phyloP scores from a whole-genome alignment of 1,140 invertebrate genomes.

The Cherax quadricarinatus region DNA sequence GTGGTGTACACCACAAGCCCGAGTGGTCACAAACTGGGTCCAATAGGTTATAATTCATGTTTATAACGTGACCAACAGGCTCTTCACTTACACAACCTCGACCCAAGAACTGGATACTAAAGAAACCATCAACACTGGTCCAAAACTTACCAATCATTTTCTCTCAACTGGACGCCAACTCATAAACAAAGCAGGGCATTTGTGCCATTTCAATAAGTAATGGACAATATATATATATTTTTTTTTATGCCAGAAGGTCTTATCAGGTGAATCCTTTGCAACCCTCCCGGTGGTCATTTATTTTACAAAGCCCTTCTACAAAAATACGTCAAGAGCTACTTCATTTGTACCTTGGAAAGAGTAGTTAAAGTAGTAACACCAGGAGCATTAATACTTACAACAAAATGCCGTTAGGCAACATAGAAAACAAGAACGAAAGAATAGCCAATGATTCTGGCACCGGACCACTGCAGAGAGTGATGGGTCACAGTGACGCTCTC shows the following conservation, averaged over 20 bases:
- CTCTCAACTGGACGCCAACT: constrained; percentile 69
- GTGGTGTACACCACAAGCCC: neutral
- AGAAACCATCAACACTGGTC: constrained; percentile 10
- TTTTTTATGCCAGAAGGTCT: constrained; percentile 6
- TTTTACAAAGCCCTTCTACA: constrained; percentile 67
- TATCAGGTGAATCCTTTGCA: neutral
- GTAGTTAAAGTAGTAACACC: constrained; percentile 68
- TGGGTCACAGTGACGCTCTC: neutral
- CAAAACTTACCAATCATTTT: constrained; percentile 34
- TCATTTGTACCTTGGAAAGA: constrained; percentile 68
- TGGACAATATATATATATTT: constrained; percentile 29
- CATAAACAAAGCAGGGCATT: constrained; percentile 51
- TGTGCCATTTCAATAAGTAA: constrained; percentile 33
- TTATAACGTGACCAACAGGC: neutral
- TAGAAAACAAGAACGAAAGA: constrained; percentile 45
- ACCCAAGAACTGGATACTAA: neutral
- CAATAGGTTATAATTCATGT: neutral
- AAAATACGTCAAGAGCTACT: constrained; percentile 67
- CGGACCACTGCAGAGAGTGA: neutral
- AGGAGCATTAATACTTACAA: constrained; percentile 66
- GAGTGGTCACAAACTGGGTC: neutral
- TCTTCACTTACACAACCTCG: neutral
- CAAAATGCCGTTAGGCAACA: constrained; percentile 62
- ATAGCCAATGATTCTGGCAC: neutral
- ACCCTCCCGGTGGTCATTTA: constrained; percentile 37